Base-by-base conservation (phyloP, 2,797 vertebrate genomes). In the Orestias chungarensis region DNA sequence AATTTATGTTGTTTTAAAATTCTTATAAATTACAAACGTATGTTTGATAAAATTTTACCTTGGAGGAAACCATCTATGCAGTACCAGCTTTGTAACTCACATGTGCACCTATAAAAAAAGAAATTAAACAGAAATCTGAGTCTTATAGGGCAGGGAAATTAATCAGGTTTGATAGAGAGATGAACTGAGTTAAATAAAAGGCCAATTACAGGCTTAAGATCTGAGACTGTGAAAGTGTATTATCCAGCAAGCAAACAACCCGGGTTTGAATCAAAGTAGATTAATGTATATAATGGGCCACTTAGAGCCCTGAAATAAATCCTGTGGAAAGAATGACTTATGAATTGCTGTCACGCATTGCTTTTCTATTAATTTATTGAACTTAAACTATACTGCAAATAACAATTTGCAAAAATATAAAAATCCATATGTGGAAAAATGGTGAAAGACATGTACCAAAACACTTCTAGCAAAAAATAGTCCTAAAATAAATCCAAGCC, bases 71-170 rank as follows among this genome's bases (percentile, higher is more conserved):
- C 15, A 31, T 66, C 12, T 23, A 43, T 31, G 52, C 15, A 31
- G 31, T 31, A 27, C 44, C 59, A 76, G 78, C 66, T 64, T 47
- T 68, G 33, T 68, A 68, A 70, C 23, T 65, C 70, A 74, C 68
- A 82, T 65, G 27, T 82, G 40, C 46, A 65, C 66, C 35, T 68
- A 61, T 49, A 66, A 80, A 68, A 1, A 3, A 25, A 64, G 35
- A 71, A 62, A 76, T 64, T 14, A 83, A 65, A 66, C 27, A 18
- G 9, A 27, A 75, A 18, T 38, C 43, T 70, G 27, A 57, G 49
- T 25, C 61, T 78, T 49, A 27, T 0, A 2, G 27, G 27, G 29
- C 52, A 55, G 46, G 68, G 40, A 9, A 67, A 61, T 55, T 29
- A 31, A 31, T 55, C 14, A 54, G 14, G 12, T 4, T 54, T 29